phyloP scores from a whole-genome alignment of 2,888 invertebrate species.

The Sphaerophoria taeniata region DNA sequence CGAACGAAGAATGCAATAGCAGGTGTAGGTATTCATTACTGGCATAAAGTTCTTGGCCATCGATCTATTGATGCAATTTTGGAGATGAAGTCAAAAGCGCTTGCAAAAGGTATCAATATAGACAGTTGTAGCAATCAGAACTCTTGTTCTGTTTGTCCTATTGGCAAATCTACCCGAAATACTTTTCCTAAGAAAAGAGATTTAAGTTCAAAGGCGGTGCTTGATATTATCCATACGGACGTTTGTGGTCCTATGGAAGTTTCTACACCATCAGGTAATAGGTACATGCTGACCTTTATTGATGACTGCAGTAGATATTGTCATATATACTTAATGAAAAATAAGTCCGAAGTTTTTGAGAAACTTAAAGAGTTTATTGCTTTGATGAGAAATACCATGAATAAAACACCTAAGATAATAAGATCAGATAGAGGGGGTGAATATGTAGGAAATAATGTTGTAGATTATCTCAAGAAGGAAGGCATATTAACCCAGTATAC shows the following conservation, averaged over 20 bases:
- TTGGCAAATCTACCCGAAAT: not conserved
- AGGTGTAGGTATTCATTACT: too few relatives aligned
- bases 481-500: not conserved
- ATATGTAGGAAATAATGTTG: not conserved
- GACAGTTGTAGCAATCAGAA: too few relatives aligned
- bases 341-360: conserved; percentile 8
- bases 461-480: not conserved
- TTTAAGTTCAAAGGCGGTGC: not conserved
- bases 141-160: not conserved
- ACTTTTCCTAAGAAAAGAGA: not conserved
- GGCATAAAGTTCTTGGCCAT: too few relatives aligned
- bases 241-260: not conserved
- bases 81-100: not conserved
- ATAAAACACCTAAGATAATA: too few relatives aligned
- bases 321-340: not conserved
- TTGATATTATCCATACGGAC: not conserved
- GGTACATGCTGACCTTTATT: not conserved
- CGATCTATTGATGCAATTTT: too few relatives aligned
- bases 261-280: not conserved
- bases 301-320: not conserved
- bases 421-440: too few relatives aligned
- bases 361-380: not conserved
- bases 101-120: not conserved
- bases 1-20: too few relatives aligned
- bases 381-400: not conserved